A percentile compares a stretch with the other conserved stretches of the same genome.
Conservation (phyloP, 2,888 invertebrate genomes). For the Melitaea athalia region DNA sequence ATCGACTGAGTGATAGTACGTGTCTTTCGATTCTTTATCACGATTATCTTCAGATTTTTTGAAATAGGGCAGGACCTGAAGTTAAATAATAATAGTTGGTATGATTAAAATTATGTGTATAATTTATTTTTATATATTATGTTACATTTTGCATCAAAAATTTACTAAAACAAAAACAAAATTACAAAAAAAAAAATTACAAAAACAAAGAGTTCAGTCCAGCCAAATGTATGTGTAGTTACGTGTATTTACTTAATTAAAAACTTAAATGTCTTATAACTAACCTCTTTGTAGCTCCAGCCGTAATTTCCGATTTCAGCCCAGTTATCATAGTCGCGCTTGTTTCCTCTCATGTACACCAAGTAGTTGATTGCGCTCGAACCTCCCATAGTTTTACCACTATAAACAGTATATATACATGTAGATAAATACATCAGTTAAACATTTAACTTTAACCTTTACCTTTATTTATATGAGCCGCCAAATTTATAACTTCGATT, state of each 20-base stretch:
- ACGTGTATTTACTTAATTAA: too few species aligned
- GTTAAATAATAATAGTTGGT: constrained; percentile 26
- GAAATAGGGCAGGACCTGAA: constrained; percentile 86
- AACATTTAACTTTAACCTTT: too few species aligned
- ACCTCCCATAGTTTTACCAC: constrained; percentile 85
- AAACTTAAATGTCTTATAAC: neutral
- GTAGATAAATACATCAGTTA: too few species aligned
- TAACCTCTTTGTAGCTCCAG: constrained; percentile 79
- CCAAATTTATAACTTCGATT: too few species aligned
- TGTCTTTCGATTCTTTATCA: constrained; percentile 78
- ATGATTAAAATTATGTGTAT: constrained; percentile 54
- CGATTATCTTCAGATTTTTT: constrained; percentile 85
- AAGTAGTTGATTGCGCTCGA: constrained; percentile 81
- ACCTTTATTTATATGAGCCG: too few species aligned
- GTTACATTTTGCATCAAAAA: too few species aligned
- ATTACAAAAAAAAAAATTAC: too few species aligned
- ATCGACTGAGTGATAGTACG: constrained; percentile 81
- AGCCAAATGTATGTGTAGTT: too few species aligned
- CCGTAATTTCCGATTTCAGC: constrained; percentile 83
- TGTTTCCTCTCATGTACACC: constrained; percentile 84
- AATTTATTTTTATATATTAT: too few species aligned
- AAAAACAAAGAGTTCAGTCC: too few species aligned
- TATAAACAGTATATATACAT: constrained; percentile 47
- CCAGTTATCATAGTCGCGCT: constrained; percentile 86
- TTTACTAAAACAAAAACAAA: too few species aligned